phyloP scores from a whole-genome alignment of 2,797 vertebrate genomes.

The Antrozous pallidus region DNA sequence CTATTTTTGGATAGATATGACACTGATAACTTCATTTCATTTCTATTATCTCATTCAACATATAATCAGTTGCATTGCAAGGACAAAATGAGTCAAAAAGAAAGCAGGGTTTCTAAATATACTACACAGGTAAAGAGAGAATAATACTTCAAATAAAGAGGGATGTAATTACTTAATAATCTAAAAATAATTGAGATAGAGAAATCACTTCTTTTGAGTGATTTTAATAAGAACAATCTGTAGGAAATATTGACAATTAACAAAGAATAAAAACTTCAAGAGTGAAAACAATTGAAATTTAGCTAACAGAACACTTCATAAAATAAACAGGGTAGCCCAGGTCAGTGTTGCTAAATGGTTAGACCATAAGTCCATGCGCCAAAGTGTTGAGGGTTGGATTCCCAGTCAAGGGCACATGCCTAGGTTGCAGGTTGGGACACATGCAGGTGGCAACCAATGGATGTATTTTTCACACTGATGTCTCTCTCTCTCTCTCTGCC shows the following conservation, averaged over 20 bases:
- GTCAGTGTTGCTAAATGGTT: too few species aligned
- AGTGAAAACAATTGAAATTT: not conserved
- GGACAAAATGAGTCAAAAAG: not conserved
- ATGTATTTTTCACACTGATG: too few species aligned
- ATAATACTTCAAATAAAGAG: not conserved
- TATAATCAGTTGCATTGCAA: not conserved
- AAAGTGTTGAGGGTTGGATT: too few species aligned
- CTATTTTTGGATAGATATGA: not conserved
- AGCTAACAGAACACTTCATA: not conserved
- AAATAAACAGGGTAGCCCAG: not conserved
- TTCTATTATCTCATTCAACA: not conserved
- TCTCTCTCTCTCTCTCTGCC: too few species aligned
- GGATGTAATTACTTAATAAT: not conserved
- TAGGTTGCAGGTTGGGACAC: too few species aligned
- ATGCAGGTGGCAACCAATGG: too few species aligned
- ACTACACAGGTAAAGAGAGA: not conserved
- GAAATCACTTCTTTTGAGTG: not conserved
- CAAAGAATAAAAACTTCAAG: not conserved
- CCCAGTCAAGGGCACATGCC: too few species aligned
- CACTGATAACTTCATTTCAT: not conserved
- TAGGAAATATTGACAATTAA: not conserved
- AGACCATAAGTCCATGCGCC: too few species aligned
- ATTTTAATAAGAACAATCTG: not conserved
- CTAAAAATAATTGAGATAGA: not conserved
- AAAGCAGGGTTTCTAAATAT: not conserved